Conservation (phyloP, 2,797 vertebrate genomes). For the Tokudaia tokunoshimensis region DNA sequence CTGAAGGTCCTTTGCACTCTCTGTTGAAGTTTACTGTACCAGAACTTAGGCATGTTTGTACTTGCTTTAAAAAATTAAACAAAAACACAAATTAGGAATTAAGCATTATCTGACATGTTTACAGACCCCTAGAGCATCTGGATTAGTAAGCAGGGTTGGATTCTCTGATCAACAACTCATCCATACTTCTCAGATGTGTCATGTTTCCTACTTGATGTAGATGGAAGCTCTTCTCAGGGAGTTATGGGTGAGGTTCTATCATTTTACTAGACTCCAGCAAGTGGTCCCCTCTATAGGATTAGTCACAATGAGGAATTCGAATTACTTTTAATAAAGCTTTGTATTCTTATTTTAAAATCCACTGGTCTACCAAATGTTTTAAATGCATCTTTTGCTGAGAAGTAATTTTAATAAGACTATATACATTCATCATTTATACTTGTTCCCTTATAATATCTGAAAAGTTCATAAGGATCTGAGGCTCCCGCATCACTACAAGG, state of each 20-base stretch:
- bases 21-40: background rate
- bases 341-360: background rate
- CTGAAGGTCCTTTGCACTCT: background rate
- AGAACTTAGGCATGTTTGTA: conserved; percentile 29
- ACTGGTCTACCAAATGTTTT: background rate
- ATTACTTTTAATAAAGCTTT: background rate
- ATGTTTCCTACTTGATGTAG: conserved; percentile 11
- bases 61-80: background rate
- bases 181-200: background rate
- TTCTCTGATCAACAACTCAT: background rate
- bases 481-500: background rate
- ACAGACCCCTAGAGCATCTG: background rate
- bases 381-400: background rate
- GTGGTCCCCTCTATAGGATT: background rate
- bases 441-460: background rate
- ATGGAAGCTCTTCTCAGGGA: background rate
- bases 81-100: conserved; percentile 23
- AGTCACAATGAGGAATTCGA: background rate
- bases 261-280: background rate
- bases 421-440: background rate
- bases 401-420: conserved; percentile 21
- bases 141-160: background rate
- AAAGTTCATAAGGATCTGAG: background rate
- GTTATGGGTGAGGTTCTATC: background rate
- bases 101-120: background rate